phyloP scores from a whole-genome alignment of 2,797 vertebrate genomes.

The Poecilia wingei region DNA sequence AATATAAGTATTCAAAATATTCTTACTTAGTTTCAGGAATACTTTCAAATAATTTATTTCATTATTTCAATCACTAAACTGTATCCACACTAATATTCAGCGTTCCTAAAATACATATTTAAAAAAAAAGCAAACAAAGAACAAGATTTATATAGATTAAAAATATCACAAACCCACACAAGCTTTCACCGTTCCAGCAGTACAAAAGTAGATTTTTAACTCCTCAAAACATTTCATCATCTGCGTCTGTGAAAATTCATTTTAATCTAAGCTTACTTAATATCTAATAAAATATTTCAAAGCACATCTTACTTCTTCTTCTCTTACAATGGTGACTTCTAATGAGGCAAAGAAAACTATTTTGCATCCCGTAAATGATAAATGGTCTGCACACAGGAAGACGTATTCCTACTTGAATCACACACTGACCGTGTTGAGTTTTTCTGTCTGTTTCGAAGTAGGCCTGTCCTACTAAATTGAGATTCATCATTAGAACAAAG shows the following conservation, averaged over 20 bases:
- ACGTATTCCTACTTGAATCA: not conserved
- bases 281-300: not conserved
- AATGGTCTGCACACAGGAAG: not conserved
- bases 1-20: not conserved
- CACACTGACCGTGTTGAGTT: not conserved
- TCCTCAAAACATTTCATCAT: not conserved
- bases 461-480: conserved; percentile 37
- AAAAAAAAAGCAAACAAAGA: not conserved
- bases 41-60: not conserved
- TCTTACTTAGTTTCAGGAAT: not conserved
- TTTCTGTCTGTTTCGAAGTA: not conserved
- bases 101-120: not conserved
- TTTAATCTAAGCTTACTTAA: not conserved
- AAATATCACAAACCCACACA: not conserved
- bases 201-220: not conserved
- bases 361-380: not conserved
- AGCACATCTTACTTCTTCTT: not conserved
- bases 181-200: not conserved
- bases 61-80: not conserved
- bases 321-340: not conserved
- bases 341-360: not conserved
- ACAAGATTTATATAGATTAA: not conserved
- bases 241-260: not conserved
- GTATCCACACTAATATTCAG: not conserved
- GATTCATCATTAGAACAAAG: conserved; percentile 68